Conservation (phyloP, 2,888 invertebrate genomes). For the Xestia xanthographa region DNA sequence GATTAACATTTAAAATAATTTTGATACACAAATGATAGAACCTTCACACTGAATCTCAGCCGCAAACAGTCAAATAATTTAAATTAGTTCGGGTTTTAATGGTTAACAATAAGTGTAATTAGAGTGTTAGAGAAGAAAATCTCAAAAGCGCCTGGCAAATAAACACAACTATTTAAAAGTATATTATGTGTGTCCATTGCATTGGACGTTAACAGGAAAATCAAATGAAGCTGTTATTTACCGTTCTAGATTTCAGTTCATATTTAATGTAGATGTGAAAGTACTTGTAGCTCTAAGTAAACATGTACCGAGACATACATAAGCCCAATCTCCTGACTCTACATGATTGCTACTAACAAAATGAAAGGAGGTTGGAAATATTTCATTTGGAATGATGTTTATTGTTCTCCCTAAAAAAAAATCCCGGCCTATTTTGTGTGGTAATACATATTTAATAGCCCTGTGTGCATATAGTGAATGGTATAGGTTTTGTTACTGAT, state of each 20-base stretch:
- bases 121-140: too few species aligned
- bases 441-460: constrained; percentile 30
- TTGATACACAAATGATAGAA: background rate
- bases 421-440: background rate
- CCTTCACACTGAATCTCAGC: background rate
- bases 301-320: constrained; percentile 12
- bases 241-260: background rate
- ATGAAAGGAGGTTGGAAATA: constrained; percentile 33
- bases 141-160: background rate
- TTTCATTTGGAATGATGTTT: constrained; percentile 14
- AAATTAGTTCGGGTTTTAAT: background rate
- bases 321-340: constrained; percentile 19
- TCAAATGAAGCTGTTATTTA: background rate
- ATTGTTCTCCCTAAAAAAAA: constrained; percentile 31
- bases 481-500: constrained; percentile 2
- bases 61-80: background rate
- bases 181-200: background rate
- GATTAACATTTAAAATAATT: background rate
- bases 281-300: background rate
- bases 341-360: constrained; percentile 47
- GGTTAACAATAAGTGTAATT: background rate
- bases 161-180: background rate
- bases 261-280: constrained; percentile 7
- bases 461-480: background rate
- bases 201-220: too few species aligned